Base-by-base conservation (phyloP, 2,797 vertebrate species). In the Schizopygopsis malacanthus region DNA sequence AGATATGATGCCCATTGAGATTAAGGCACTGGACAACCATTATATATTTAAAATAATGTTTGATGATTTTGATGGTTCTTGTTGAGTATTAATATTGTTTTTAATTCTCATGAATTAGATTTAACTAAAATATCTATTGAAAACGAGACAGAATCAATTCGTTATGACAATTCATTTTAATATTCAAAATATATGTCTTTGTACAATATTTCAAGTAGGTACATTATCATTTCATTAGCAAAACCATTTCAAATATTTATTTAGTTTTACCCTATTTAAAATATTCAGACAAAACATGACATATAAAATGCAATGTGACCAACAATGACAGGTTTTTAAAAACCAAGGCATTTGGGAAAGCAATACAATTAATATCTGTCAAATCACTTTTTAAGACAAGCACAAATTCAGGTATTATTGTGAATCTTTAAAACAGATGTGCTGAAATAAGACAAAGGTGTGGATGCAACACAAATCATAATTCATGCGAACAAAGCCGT, bases 151-250 rank as follows among this genome's bases (percentile, higher is more conserved):
- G 43, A 80, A 67, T 33, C 33, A 1, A 33, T 67, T 50, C 4
- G 5, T 43, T 67, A 76, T 47, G n/a, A 81, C 85, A 85, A 86
- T 52, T 82, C 2, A 63, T 84, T 89, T 87, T 84, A 90, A 88
- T 87, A 86, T 88, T 86, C 85, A 82, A 88, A 88, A 90, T 87
- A 88, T 79, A 86, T 41, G 56, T 82, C 73, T 87, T 83, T 84
- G 72, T 84, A 86, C 84, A 86, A 86, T 84, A 85, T 88, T 87
- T 86, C 83, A 88, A 83, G 75, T 86, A 76, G 54, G 79, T 88
- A 84, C 84, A 87, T 82, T 88, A 39, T 77, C 81, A 78, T 89
- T 71, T 79, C 20, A 79, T 88, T 88, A 86, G 80, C 81, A 89
- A 89, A 89, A 87, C 43, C 82, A 69, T 56, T 78, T 41, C 65